A percentile compares a stretch with the other conserved stretches of the same genome.
Evolutionary conservation across 2,797 vertebrate genomes (phyloP).

Genomic region (Molothrus aeneus): DNA sequence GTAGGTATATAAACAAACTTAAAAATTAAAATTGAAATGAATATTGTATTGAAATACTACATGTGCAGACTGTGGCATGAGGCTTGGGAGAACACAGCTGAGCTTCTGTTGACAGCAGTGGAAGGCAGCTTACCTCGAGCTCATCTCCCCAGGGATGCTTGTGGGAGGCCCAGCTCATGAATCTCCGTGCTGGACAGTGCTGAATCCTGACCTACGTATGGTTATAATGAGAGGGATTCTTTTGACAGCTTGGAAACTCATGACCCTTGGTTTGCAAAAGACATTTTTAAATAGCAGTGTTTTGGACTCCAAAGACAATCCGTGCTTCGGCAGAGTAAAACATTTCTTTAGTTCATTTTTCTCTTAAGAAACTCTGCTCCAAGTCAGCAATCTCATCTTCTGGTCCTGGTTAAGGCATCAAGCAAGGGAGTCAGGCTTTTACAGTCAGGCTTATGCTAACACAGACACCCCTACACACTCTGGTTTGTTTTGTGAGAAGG

Average conservation of each 20-base stretch:
- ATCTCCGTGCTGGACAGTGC: background rate
- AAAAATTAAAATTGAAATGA: background rate
- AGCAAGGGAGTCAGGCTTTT: background rate
- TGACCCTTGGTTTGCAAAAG: background rate
- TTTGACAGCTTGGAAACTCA: background rate
- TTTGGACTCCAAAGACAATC: background rate
- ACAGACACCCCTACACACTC: rapidly evolving
- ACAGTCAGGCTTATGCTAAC: background rate
- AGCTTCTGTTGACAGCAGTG: background rate
- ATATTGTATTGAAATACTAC: background rate
- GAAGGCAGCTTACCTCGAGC: background rate
- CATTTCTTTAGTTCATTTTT: background rate
- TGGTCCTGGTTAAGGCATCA: slow-evolving; percentile 5
- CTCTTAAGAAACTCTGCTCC: background rate
- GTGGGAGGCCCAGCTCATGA: slow-evolving; percentile 11
- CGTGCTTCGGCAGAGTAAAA: background rate
- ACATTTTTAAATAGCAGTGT: background rate
- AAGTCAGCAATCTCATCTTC: background rate
- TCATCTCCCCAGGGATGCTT: background rate
- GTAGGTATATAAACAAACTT: background rate
- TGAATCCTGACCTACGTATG: background rate
- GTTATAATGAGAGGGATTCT: background rate
- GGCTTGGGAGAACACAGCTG: background rate
- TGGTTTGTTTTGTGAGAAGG: background rate
- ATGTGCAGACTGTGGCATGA: background rate